Base-by-base conservation (phyloP, 2,888 invertebrate genomes). In the Proisotoma minuta region DNA sequence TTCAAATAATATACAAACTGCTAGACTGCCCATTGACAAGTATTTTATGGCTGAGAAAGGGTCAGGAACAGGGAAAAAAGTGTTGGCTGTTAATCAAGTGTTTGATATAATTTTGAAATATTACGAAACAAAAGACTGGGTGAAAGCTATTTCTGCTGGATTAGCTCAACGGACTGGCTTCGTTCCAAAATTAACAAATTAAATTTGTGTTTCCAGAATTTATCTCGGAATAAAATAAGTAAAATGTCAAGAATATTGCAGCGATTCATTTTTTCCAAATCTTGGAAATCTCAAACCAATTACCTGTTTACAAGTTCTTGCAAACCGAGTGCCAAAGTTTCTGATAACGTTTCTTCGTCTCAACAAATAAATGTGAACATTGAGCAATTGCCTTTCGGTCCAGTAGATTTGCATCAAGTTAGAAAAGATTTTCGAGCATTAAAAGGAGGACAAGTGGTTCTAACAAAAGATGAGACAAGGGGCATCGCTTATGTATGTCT, bases 401-500 rank as follows among this genome's bases (percentile, higher is more conserved):
- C n/a, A n/a, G n/a, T n/a, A n/a, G 22, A 57, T 15, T 52, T 69
- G 29, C 62, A 56, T 48, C 66, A 70, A 26, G 68, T 74, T 48
- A 59, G 67, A n/a, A 40, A 61, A 23, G 63, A 70, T 54, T 69
- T 75, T 34, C 27, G 27, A 4, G 23, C 60, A n/a, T 68, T 63
- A 57, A 65, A 26, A 63, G 76, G 75, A 2, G 78, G 79, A 15
- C 59, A 65, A 2, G 73, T 79, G 2, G 67, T 69, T 1, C 65
- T 79, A 24, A 66, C 72, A 5, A 78, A 76, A 70, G 76, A 80
- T 72, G 77, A 78, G 4, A 62, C 66, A 0, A 74, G 75, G 22
- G 80, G 81, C 2, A 77, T 82, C 29, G 82, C 81, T 3, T 76
- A 75, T 2, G 66, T 82, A 22, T 74, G 75, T 3, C 67, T 82